phyloP scores from a whole-genome alignment of 2,888 invertebrate genomes.

The Lochmaea capreae region DNA sequence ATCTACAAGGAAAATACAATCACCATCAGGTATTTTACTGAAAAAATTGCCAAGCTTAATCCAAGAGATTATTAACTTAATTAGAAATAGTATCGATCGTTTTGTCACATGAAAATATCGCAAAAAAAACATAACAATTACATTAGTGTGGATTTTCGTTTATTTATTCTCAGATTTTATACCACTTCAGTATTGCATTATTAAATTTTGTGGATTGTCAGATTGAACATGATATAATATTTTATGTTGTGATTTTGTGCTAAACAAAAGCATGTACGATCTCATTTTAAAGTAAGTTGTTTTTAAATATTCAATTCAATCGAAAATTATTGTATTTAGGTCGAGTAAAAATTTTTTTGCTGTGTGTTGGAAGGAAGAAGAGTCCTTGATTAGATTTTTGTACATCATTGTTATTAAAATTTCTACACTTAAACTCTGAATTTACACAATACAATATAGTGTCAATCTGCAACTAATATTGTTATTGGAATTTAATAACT shows the following conservation, averaged over 20 bases:
- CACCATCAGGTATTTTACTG: background rate
- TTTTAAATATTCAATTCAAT: background rate
- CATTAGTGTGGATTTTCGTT: slow-evolving; percentile 25
- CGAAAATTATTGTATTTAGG: too few relatives aligned
- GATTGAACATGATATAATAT: slow-evolving; percentile 16
- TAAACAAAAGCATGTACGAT: slow-evolving; percentile 4
- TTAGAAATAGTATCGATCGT: slow-evolving; percentile 22
- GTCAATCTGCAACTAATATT: too few relatives aligned
- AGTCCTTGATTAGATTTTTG: too few relatives aligned
- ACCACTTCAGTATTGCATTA: slow-evolving; percentile 21
- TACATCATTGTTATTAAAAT: too few relatives aligned
- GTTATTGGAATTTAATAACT: too few relatives aligned
- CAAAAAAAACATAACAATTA: slow-evolving; percentile 28
- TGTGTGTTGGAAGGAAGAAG: too few relatives aligned
- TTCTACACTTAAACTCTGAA: too few relatives aligned
- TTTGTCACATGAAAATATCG: slow-evolving; percentile 22
- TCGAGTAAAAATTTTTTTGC: too few relatives aligned
- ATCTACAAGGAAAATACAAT: background rate
- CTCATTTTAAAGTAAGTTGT: slow-evolving; percentile 12
- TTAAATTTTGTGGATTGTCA: slow-evolving; percentile 20
- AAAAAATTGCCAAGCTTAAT: slow-evolving; percentile 4
- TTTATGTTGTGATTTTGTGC: slow-evolving; percentile 3
- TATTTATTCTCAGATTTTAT: slow-evolving; percentile 31
- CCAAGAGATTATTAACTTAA: slow-evolving; percentile 24
- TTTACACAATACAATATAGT: too few relatives aligned